A percentile compares a stretch with the other conserved stretches of the same genome.
phyloP scores from a whole-genome alignment of 53 echinoderm and acorn worm genomes.

The Holothuria leucospilota region DNA sequence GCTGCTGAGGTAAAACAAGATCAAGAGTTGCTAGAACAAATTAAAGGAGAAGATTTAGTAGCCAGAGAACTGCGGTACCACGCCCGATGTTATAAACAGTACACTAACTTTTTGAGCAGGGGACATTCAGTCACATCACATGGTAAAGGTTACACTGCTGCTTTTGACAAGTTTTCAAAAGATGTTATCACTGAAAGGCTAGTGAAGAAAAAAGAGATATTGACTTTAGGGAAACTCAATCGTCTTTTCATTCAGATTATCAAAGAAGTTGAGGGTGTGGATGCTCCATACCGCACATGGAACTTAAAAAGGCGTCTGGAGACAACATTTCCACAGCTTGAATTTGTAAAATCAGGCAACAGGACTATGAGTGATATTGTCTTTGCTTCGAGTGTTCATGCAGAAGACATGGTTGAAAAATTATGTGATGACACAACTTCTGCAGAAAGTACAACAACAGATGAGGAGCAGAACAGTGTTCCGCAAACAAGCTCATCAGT shows the following conservation, averaged over 20 bases:
- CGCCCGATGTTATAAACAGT: not conserved
- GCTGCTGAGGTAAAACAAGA: slow-evolving; percentile 20
- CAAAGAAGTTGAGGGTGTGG: slow-evolving; percentile 37
- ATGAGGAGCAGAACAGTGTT: too few relatives aligned
- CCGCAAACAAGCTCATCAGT: too few relatives aligned
- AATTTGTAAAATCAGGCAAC: slow-evolving; percentile 31
- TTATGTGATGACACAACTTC: not conserved
- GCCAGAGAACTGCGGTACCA: slow-evolving; percentile 32
- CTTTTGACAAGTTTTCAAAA: slow-evolving; percentile 16
- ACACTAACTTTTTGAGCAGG: slow-evolving; percentile 32
- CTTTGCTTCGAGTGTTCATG: not conserved
- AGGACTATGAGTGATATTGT: slow-evolving; percentile 57
- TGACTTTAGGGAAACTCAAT: slow-evolving; percentile 19
- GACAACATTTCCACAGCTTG: slow-evolving; percentile 44
- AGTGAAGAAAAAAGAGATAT: slow-evolving; percentile 21
- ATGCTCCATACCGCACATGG: slow-evolving; percentile 40
- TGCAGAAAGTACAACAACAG: too few relatives aligned
- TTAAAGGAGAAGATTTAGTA: slow-evolving; percentile 36
- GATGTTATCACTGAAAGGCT: slow-evolving; percentile 10
- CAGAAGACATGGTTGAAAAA: slow-evolving; percentile 39
- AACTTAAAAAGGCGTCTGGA: slow-evolving; percentile 54
- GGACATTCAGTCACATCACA: not conserved
- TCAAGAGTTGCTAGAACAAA: not conserved
- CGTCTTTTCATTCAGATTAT: slow-evolving; percentile 27
- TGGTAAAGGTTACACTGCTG: not conserved